Evolutionary conservation across 2,113 vertebrate genomes (phyloP).

Genomic region (Megaptera novaeangliae): DNA sequence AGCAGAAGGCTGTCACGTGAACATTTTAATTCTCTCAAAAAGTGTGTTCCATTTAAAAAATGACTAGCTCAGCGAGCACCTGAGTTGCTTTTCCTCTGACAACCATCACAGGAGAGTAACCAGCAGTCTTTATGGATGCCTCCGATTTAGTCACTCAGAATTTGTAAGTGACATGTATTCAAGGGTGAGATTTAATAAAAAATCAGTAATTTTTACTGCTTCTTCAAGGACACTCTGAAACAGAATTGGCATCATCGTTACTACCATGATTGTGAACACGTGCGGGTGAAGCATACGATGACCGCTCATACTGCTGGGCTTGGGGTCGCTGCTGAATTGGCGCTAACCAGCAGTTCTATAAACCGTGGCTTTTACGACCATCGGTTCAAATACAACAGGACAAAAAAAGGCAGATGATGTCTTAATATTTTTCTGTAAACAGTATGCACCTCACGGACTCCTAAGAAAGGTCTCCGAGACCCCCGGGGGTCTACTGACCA

Average conservation of each 20-base stretch:
- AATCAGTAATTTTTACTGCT: not conserved
- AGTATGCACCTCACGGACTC: not conserved
- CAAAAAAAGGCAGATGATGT: not conserved
- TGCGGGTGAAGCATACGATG: not conserved
- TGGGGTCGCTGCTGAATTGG: not conserved
- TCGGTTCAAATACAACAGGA: not conserved
- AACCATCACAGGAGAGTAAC: not conserved
- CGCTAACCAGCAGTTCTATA: not conserved
- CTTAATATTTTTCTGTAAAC: not conserved
- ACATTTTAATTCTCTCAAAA: not conserved
- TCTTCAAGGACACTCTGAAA: not conserved
- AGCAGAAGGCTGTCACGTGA: not conserved
- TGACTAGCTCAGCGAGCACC: not conserved
- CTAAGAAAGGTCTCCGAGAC: not conserved
- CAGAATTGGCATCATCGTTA: not conserved
- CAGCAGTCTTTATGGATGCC: not conserved
- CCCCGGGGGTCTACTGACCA: not conserved
- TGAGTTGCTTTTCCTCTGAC: not conserved
- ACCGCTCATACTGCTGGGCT: accelerated
- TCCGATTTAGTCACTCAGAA: not conserved
- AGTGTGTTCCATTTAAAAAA: not conserved
- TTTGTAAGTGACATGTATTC: not conserved
- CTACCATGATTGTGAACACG: not conserved
- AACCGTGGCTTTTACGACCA: not conserved
- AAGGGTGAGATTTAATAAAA: not conserved